These are phyloP conservation scores for Chirona hameri DNA, from an alignment of 2,888 invertebrate genomes.

Conservation along the genomic window DNA sequence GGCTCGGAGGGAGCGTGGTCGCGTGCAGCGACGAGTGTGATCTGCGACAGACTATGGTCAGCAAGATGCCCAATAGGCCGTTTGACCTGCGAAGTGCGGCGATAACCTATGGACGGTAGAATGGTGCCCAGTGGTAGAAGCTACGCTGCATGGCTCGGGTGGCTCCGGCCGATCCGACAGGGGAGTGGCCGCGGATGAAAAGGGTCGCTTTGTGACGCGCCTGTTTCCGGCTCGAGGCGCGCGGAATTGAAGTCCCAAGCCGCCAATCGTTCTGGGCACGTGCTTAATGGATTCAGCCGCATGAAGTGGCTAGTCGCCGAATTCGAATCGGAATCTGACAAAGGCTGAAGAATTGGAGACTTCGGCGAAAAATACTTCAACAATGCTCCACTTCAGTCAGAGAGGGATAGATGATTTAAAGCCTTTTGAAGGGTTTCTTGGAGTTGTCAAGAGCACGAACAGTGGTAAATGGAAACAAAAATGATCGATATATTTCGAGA, in stretches of 20 bases:
- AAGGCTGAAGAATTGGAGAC: conserved; percentile 13
- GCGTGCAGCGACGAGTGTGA: not conserved
- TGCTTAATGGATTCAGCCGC: conserved; percentile 2
- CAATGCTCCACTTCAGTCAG: not conserved
- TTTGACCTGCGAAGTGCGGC: no score
- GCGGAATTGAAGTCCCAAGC: not conserved
- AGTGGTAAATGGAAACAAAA: no score
- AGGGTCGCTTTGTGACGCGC: no score
- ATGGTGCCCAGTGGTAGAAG: no score
- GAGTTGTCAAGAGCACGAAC: not conserved
- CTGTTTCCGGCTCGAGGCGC: not conserved
- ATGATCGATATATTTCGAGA: not conserved
- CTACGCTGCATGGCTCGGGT: no score
- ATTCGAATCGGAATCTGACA: not conserved
- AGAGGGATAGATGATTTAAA: not conserved
- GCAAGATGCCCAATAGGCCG: not conserved
- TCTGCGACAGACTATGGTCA: not conserved
- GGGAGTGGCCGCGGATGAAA: no score
- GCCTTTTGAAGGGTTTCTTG: not conserved
- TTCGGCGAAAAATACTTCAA: not conserved
- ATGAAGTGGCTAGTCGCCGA: not conserved
- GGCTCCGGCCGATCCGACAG: no score
- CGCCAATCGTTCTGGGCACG: not conserved
- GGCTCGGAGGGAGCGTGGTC: not conserved
- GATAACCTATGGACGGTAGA: no score